Base-by-base conservation (phyloP, 2,888 invertebrate genomes). In the Campoletis raptor region DNA sequence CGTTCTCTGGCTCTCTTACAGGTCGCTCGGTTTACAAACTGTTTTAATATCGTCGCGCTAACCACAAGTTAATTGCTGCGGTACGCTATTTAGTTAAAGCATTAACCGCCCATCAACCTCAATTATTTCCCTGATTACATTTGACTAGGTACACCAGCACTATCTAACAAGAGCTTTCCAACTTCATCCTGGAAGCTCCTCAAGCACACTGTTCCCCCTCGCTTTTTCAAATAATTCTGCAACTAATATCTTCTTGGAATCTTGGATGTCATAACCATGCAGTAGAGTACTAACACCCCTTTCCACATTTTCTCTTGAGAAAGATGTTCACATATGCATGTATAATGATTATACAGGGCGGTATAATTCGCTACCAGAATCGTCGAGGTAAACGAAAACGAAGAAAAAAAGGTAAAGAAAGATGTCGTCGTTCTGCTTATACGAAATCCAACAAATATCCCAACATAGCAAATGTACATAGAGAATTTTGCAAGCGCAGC, bases 1-100 rank as follows among this genome's bases (percentile, higher is more conserved):
- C 67, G 40, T 81, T 70, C 42, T 54, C 54, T n/a, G 40, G n/a
- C 73, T 52, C 81, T 67, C 54, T 76, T 42, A 45, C 76, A 52
- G 37, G 72, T 57, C 61, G 81, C 57, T 37, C 48, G 36, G 52
- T 45, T 52, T 79, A 69, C 48, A 48, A 54, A 79, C 67, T 57
- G 76, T 64, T 76, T 67, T 42, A 40, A 64, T 85, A 85, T 85
- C 78, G 69, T 82, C 82, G 78, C 82, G 67, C 52, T 73, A 78
- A 85, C 82, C 82, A 82, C 78, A 67, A 85, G 82, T 85, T 87
- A 87, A 87, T 87, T 87, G 85, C 85, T 87, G 83, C 83, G 81
- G 87, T 70, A 85, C 83, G 87, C 85, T 87, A 81, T 87, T 87
- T 87, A 87, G 85, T 87, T 87, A 87, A 83, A 70, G 85, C 87